phyloP scores from a whole-genome alignment of 2,888 invertebrate genomes.

The Pandemis heparana region DNA sequence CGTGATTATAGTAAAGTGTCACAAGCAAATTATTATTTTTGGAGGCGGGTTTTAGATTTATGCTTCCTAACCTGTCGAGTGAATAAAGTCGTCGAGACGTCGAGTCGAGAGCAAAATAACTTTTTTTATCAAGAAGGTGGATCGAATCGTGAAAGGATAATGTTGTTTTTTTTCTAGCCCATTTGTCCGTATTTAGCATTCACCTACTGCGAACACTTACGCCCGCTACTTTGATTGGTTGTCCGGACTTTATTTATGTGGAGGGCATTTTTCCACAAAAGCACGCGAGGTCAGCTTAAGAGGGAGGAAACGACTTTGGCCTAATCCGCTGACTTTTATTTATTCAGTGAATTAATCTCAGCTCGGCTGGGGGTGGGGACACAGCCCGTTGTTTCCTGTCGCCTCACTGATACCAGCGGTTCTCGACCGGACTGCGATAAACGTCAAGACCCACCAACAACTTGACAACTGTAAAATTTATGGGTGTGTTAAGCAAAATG shows the following conservation, averaged over 20 bases:
- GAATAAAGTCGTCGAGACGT: no score
- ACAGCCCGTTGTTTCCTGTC: constrained; percentile 76
- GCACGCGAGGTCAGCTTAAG: constrained; percentile 84
- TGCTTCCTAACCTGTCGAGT: no score
- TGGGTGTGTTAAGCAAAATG: constrained; percentile 55
- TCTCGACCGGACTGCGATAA: constrained; percentile 73
- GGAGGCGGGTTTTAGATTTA: no score
- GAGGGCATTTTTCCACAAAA: constrained; percentile 81
- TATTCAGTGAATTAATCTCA: constrained; percentile 86
- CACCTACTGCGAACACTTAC: constrained; percentile 52
- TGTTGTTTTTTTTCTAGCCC: neutral
- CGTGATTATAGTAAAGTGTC: no score
- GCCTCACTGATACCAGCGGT: constrained; percentile 65
- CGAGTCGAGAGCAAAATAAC: neutral
- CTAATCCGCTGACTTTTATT: constrained; percentile 86
- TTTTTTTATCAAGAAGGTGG: neutral
- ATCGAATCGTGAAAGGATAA: neutral
- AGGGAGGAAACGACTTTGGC: constrained; percentile 84
- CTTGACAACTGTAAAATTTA: constrained; percentile 68
- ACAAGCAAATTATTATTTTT: no score
- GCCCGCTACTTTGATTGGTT: constrained; percentile 73
- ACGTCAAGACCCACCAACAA: constrained; percentile 57
- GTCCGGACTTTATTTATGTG: constrained; percentile 79
- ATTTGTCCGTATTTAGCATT: constrained; percentile 1
- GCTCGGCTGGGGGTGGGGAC: constrained; percentile 74